Evolutionary conservation across 2,888 invertebrate genomes (phyloP).

Genomic region (Agriopis leucophaearia): DNA sequence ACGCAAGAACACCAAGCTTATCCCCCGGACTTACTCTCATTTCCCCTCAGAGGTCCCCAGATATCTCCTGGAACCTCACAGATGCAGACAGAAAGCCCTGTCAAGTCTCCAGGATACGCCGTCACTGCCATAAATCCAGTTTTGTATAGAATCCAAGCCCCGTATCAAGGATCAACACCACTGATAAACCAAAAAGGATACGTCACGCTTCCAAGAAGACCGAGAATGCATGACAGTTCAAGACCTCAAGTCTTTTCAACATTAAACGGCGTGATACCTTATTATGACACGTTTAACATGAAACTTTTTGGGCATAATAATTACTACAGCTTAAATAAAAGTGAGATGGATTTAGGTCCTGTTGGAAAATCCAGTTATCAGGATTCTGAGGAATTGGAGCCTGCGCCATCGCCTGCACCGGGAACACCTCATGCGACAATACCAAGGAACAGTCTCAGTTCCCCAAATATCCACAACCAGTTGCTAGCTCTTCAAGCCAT

Average conservation of each 20-base stretch:
- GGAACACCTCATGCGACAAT: constrained; percentile 81
- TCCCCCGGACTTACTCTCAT: constrained; percentile 93
- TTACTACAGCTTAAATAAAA: constrained; percentile 91
- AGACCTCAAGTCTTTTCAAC: constrained; percentile 75
- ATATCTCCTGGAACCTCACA: constrained; percentile 82
- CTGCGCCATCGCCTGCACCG: constrained; percentile 82
- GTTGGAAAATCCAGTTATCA: constrained; percentile 75
- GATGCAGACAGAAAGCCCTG: constrained; percentile 66
- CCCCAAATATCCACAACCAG: constrained; percentile 84
- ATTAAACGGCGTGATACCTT: constrained; percentile 82
- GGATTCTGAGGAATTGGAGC: constrained; percentile 79
- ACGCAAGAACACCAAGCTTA: constrained; percentile 87
- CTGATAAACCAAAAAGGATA: constrained; percentile 90
- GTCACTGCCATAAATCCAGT: constrained; percentile 65
- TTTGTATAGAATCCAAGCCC: constrained; percentile 85
- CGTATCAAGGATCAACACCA: constrained; percentile 85
- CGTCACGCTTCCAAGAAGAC: constrained; percentile 94
- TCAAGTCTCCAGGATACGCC: constrained; percentile 75
- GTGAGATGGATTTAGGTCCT: constrained; percentile 86
- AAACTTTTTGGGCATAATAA: constrained; percentile 95
- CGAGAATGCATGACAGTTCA: constrained; percentile 88
- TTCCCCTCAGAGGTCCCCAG: constrained; percentile 86
- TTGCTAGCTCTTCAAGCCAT: constrained; percentile 76
- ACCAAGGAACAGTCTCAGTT: constrained; percentile 82
- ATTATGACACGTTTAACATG: constrained; percentile 93